Conservation (phyloP, 2,888 invertebrate genomes). For the Drosophila meridionalis region DNA sequence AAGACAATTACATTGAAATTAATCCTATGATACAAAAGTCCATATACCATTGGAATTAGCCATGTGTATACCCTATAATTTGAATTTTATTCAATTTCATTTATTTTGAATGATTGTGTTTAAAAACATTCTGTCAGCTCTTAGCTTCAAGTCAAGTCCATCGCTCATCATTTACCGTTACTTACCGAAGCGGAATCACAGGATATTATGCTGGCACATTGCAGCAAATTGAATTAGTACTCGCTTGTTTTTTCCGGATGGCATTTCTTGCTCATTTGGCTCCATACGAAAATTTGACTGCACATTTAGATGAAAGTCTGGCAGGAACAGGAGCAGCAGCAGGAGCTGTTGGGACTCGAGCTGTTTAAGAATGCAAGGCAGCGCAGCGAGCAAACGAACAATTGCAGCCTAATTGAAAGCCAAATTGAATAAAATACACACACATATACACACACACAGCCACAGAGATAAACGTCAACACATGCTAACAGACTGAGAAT, state of each 20-base stretch:
- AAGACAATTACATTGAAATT: neutral
- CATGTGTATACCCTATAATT: conserved; percentile 5
- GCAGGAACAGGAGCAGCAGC: conserved; percentile 1
- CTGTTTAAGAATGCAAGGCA: conserved; percentile 77
- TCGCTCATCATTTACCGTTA: neutral
- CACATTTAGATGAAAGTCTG: conserved; percentile 37
- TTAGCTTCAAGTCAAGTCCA: neutral
- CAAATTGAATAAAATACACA: conserved; percentile 78
- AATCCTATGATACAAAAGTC: no score
- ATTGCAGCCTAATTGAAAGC: conserved; percentile 81
- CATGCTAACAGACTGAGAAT: conserved; percentile 62
- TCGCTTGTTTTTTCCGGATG: conserved; percentile 21
- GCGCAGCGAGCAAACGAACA: conserved; percentile 76
- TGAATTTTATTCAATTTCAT: neutral
- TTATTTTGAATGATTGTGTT: neutral
- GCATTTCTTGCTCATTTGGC: conserved; percentile 49
- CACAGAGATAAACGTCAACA: conserved; percentile 34
- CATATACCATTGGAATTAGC: no score
- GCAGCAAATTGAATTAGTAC: conserved; percentile 45
- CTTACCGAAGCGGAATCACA: neutral
- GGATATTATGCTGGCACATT: conserved; percentile 25
- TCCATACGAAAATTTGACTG: conserved; percentile 45
- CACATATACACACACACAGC: conserved; percentile 30
- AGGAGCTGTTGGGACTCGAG: conserved; percentile 17
- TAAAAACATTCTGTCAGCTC: no score